These are phyloP conservation scores for Irena cyanogastra DNA, from an alignment of 2,113 vertebrate species.

Conservation along the genomic window DNA sequence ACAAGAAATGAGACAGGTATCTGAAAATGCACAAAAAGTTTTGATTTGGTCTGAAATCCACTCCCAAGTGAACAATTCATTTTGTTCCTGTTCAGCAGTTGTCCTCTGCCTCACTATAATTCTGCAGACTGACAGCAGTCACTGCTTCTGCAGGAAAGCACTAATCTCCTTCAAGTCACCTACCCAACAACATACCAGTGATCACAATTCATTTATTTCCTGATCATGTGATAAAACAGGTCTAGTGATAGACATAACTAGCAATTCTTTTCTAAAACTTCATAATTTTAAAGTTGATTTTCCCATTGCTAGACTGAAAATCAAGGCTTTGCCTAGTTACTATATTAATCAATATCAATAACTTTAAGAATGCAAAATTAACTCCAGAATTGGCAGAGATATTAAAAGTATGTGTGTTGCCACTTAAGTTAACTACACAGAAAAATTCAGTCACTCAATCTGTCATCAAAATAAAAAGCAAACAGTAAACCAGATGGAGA, in stretches of 20 bases:
- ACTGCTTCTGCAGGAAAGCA: not conserved
- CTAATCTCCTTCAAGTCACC: not conserved
- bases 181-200: fast-evolving
- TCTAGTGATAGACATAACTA: not conserved
- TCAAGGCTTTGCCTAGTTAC: not conserved
- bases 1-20: not conserved
- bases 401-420: not conserved
- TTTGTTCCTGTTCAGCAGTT: not conserved
- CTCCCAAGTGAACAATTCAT: not conserved
- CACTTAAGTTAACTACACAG: conserved; percentile 17
- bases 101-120: not conserved
- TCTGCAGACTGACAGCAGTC: not conserved
- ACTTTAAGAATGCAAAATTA: conserved; percentile 32
- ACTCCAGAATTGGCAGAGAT: not conserved
- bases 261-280: not conserved
- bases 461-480: conserved; percentile 55
- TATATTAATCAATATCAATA: not conserved
- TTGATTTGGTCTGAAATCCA: not conserved
- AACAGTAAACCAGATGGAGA: conserved; percentile 28
- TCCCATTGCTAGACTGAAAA: not conserved
- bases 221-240: not conserved
- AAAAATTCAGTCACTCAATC: conserved; percentile 36
- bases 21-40: not conserved
- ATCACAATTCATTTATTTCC: not conserved
- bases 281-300: not conserved